Percentiles rank a stretch among this genome's conserved stretches.
Evolutionary conservation across 1,140 invertebrate species (phyloP).

Genomic region (Drosophila erecta): DNA sequence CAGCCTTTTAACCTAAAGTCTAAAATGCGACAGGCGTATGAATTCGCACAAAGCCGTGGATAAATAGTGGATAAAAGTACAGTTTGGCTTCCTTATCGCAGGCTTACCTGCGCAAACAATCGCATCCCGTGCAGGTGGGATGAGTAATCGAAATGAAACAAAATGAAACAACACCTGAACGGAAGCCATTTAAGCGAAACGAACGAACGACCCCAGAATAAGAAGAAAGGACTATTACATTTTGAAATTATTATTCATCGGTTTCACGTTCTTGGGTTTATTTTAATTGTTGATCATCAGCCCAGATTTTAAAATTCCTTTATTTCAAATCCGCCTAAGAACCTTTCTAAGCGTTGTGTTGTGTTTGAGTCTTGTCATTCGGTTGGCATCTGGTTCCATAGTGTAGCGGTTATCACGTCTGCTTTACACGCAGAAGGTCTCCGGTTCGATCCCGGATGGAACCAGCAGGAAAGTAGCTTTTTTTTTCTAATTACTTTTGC

Average conservation of each 20-base stretch:
- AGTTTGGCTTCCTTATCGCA: slow-evolving; percentile 8
- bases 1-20: slow-evolving; percentile 13
- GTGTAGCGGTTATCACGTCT: slow-evolving; percentile 88
- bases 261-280: neutral
- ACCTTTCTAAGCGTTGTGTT: neutral
- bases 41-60: slow-evolving; percentile 21
- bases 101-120: slow-evolving; percentile 16
- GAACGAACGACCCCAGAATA: neutral
- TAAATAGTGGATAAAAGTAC: slow-evolving; percentile 35
- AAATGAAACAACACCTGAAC: slow-evolving; percentile 42
- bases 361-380: neutral
- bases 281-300: slow-evolving; percentile 1
- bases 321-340: neutral
- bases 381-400: slow-evolving; percentile 79
- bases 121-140: slow-evolving; percentile 19
- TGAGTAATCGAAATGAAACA: slow-evolving; percentile 31
- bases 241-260: slow-evolving; percentile 14
- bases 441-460: slow-evolving; percentile 88
- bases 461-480: slow-evolving; percentile 73
- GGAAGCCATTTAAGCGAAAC: slow-evolving; percentile 25
- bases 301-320: slow-evolving; percentile 3
- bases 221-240: neutral
- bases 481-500: slow-evolving; percentile 13
- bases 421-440: slow-evolving; percentile 89
- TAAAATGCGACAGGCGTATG: neutral